phyloP scores from a whole-genome alignment of 2,113 vertebrate species.

The Antidorcas marsupialis region DNA sequence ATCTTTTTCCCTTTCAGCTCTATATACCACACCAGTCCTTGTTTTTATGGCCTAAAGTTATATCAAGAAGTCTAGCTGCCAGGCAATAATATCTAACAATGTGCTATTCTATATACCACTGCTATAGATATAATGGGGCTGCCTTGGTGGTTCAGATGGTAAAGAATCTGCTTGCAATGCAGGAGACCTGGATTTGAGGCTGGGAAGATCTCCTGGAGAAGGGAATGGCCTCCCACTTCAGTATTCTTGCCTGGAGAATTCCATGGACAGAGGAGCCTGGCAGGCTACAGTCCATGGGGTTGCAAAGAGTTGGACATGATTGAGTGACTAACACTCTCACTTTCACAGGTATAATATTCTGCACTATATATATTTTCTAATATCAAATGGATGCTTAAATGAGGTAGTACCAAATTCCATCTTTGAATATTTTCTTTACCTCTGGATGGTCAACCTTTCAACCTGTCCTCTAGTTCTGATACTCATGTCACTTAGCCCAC shows the following conservation, averaged over 20 bases:
- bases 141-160: background rate
- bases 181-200: background rate
- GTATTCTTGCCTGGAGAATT: background rate
- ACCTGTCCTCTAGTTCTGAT: background rate
- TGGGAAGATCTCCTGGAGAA: background rate
- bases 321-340: background rate
- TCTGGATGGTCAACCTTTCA: background rate
- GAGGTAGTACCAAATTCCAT: background rate
- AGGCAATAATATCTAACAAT: background rate
- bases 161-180: background rate
- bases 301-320: background rate
- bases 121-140: background rate
- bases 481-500: background rate
- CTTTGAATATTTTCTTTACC: slow-evolving; percentile 7
- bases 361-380: background rate
- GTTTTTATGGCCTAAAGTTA: background rate
- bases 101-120: background rate
- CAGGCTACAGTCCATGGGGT: background rate
- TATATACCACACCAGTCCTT: background rate
- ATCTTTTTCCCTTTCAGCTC: background rate
- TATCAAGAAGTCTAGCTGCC: background rate
- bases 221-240: background rate
- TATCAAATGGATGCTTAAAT: background rate
- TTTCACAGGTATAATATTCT: background rate
- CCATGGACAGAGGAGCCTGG: background rate